These are phyloP conservation scores for Agrypnia vestita DNA, from an alignment of 1,140 invertebrate genomes.

Conservation along the genomic window DNA sequence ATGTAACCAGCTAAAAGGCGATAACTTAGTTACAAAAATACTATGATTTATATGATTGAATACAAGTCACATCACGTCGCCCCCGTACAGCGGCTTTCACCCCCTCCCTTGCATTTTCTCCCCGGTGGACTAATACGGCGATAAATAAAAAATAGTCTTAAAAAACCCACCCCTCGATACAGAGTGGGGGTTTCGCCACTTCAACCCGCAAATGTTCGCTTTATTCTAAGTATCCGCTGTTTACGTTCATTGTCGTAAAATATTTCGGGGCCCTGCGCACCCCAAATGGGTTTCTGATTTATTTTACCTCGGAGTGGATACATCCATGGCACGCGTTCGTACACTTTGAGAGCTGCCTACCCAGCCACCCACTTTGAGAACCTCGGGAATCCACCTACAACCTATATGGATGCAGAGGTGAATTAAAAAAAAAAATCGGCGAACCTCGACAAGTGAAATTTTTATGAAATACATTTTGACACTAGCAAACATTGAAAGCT, in stretches of 20 bases:
- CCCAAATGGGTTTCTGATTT: slow-evolving; percentile 57
- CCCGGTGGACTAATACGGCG: slow-evolving; percentile 26
- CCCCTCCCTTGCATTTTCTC: background rate
- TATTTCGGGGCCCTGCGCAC: slow-evolving; percentile 51
- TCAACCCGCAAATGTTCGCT: slow-evolving; percentile 38
- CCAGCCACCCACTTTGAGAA: too few species aligned
- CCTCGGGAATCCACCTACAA: too few species aligned
- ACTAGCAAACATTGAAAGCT: too few species aligned
- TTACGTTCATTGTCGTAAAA: slow-evolving; percentile 57
- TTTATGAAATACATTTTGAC: too few species aligned
- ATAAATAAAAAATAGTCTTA: slow-evolving; percentile 43
- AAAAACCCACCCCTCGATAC: slow-evolving; percentile 13
- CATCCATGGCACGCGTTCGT: slow-evolving; percentile 44
- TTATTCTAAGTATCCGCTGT: slow-evolving; percentile 42
- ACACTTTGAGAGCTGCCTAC: background rate
- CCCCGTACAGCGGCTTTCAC: background rate
- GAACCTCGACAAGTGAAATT: too few species aligned
- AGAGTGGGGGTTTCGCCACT: slow-evolving; percentile 5
- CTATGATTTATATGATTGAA: slow-evolving; percentile 19
- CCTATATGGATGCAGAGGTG: too few species aligned
- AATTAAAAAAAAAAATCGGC: too few species aligned
- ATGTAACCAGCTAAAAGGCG: background rate
- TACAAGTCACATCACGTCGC: slow-evolving; percentile 44
- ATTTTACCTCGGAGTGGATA: slow-evolving; percentile 50
- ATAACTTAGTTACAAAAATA: slow-evolving; percentile 4